phyloP scores from a whole-genome alignment of 2,113 vertebrate species.

The Sceloporus undulatus region DNA sequence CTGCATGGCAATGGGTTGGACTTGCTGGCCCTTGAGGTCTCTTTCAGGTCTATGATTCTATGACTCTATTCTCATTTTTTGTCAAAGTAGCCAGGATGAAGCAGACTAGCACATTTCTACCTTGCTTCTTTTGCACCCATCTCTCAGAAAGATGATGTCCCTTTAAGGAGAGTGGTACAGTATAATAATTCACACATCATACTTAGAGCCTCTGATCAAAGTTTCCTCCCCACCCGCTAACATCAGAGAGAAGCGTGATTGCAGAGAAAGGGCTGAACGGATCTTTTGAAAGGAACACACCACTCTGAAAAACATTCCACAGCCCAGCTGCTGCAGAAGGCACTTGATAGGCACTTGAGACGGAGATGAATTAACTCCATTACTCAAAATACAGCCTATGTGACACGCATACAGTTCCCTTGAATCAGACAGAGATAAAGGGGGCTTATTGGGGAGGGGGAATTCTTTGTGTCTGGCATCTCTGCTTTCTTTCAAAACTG shows the following conservation, averaged over 20 bases:
- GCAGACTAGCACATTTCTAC: neutral
- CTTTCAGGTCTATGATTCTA: too few relatives aligned
- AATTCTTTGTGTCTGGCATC: neutral
- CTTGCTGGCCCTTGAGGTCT: too few relatives aligned
- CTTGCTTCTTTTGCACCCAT: neutral
- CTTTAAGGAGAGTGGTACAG: neutral
- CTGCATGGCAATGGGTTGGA: too few relatives aligned
- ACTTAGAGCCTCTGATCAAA: neutral
- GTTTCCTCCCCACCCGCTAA: neutral
- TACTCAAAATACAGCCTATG: conserved; percentile 14
- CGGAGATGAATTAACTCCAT: conserved; percentile 28
- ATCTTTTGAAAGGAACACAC: conserved; percentile 17
- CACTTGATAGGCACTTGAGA: conserved; percentile 24
- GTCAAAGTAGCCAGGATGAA: neutral
- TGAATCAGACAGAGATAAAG: conserved; percentile 5
- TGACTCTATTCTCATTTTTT: neutral
- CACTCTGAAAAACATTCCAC: neutral
- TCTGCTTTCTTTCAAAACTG: neutral
- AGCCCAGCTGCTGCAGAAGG: conserved; percentile 10
- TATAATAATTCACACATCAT: neutral
- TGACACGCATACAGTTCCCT: conserved; percentile 5
- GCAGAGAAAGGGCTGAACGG: neutral
- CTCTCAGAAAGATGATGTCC: neutral
- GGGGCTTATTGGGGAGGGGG: neutral
- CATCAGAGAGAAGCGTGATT: neutral